phyloP scores from a whole-genome alignment of 2,888 invertebrate genomes.

The Zele albiditarsus region DNA sequence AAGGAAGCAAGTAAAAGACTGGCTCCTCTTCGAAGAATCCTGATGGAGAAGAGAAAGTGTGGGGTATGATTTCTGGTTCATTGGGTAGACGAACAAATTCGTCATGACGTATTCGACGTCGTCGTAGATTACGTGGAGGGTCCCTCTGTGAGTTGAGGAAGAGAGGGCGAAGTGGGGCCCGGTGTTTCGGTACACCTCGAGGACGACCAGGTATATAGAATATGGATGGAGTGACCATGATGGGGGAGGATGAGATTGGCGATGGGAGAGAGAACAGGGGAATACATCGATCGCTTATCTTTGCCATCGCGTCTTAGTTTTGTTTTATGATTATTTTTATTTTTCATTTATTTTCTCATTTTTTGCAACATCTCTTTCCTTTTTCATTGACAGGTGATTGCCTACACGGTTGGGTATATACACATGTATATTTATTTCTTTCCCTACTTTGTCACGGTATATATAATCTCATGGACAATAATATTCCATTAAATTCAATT shows the following conservation, averaged over 20 bases:
- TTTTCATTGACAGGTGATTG: slow-evolving; percentile 72
- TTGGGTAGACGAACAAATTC: slow-evolving; percentile 69
- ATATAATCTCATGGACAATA: not conserved
- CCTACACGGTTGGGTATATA: slow-evolving; percentile 57
- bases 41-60: slow-evolving; percentile 49
- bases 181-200: slow-evolving; percentile 51
- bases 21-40: slow-evolving; percentile 27
- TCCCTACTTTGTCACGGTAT: slow-evolving; percentile 19
- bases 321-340: not conserved
- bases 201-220: slow-evolving; percentile 30
- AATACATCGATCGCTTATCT: slow-evolving; percentile 30
- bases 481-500: not conserved
- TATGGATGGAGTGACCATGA: slow-evolving; percentile 14
- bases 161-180: slow-evolving; percentile 11
- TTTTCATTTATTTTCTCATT: slow-evolving; percentile 4
- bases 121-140: slow-evolving; percentile 62
- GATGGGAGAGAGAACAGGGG: slow-evolving; percentile 14
- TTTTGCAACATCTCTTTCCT: slow-evolving; percentile 46
- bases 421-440: slow-evolving; percentile 46
- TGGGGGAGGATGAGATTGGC: slow-evolving; percentile 13
- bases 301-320: slow-evolving; percentile 13
- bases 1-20: slow-evolving; percentile 1
- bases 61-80: slow-evolving; percentile 69
- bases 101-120: slow-evolving; percentile 66
- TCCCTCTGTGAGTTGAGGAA: slow-evolving; percentile 45